phyloP scores from a whole-genome alignment of 37 sponge, comb jelly and placozoan species.

The Chondrosia reniformis region DNA sequence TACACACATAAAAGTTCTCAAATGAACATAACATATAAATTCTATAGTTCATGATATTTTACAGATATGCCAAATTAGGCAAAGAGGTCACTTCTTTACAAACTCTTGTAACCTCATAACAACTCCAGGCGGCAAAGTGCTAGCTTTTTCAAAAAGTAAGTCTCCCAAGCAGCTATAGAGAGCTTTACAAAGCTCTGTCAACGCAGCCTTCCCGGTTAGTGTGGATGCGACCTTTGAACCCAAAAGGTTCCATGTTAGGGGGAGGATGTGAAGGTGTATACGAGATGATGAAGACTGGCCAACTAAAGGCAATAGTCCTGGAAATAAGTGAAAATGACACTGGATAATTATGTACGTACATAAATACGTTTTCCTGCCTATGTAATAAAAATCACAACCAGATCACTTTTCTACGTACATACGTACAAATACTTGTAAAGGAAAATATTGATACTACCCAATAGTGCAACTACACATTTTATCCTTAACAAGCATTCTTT shows the following conservation, averaged over 20 bases:
- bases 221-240: constrained; percentile 21
- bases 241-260: constrained; percentile 74
- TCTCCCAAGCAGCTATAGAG: constrained; percentile 55
- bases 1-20: too few relatives aligned
- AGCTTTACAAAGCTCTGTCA: constrained; percentile 30
- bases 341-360: not conserved
- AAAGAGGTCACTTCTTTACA: too few relatives aligned
- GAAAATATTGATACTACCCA: too few relatives aligned
- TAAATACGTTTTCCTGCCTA: not conserved
- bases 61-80: too few relatives aligned
- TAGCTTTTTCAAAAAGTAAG: constrained; percentile 45
- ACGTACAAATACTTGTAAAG: too few relatives aligned
- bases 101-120: constrained; percentile 34
- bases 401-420: too few relatives aligned
- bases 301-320: constrained; percentile 44
- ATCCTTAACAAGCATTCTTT: too few relatives aligned
- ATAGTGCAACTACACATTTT: too few relatives aligned
- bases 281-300: constrained; percentile 50
- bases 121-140: constrained; percentile 36
- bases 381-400: not conserved
- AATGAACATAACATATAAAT: too few relatives aligned
- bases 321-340: not conserved
- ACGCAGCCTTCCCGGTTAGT: constrained; percentile 40
- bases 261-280: constrained; percentile 67
- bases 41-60: too few relatives aligned